Percentiles rank a stretch among this genome's conserved stretches.
phyloP scores from a whole-genome alignment of 2,888 invertebrate genomes.

The Drosophila antonietae region DNA sequence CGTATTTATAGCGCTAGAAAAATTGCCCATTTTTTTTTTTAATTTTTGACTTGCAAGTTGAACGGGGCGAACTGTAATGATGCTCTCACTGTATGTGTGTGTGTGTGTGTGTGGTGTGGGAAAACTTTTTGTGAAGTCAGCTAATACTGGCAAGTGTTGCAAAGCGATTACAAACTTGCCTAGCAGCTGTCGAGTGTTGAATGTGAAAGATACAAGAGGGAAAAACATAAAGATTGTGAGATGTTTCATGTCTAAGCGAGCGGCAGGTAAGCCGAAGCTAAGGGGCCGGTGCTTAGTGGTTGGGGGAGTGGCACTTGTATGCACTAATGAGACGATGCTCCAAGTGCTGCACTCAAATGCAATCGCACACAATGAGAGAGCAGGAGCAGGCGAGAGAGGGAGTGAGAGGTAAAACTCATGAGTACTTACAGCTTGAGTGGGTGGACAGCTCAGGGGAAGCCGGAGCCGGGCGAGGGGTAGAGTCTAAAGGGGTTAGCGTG shows the following conservation, averaged over 20 bases:
- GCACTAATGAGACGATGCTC: conserved; percentile 53
- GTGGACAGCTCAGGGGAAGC: conserved; percentile 3
- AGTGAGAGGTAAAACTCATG: conserved; percentile 18
- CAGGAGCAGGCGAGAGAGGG: too few relatives aligned
- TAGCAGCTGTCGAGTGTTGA: conserved; percentile 61
- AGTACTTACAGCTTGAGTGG: conserved; percentile 14
- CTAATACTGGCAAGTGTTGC: conserved; percentile 36
- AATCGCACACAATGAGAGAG: conserved; percentile 32
- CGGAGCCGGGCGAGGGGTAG: neutral
- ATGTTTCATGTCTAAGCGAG: conserved; percentile 21
- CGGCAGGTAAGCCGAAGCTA: neutral
- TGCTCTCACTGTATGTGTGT: neutral
- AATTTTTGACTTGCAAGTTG: conserved; percentile 18
- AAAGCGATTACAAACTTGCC: conserved; percentile 58
- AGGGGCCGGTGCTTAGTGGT: conserved; percentile 1
- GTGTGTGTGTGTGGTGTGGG: conserved; percentile 59
- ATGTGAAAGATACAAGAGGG: conserved; percentile 40
- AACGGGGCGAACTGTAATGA: conserved; percentile 16
- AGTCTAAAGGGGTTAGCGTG: conserved; percentile 37
- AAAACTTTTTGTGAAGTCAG: conserved; percentile 56
- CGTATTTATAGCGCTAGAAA: conserved; percentile 69
- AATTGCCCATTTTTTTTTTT: conserved; percentile 56
- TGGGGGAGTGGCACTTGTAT: conserved; percentile 34
- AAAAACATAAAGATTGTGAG: conserved; percentile 9
- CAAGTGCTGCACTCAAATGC: conserved; percentile 53